Evolutionary conservation across 2,888 invertebrate genomes (phyloP).

Genomic region (Parnassius smintheus): DNA sequence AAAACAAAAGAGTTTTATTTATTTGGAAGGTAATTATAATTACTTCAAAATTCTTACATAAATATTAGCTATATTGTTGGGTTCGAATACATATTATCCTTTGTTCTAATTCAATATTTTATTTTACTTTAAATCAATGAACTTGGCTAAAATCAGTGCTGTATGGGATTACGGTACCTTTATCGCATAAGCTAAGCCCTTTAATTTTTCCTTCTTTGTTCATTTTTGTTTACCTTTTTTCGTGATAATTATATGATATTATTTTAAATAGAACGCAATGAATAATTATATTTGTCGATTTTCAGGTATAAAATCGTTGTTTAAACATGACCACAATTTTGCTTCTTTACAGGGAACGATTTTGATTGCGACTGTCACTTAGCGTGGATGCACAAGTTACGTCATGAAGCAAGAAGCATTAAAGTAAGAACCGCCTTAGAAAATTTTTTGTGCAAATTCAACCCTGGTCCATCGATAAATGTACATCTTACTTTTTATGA

Average conservation of each 20-base stretch:
- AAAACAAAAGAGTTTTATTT: conserved; percentile 86
- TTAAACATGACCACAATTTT: too few relatives aligned
- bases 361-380: conserved; percentile 92
- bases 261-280: too few relatives aligned
- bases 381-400: conserved; percentile 89
- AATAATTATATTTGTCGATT: too few relatives aligned
- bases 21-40: conserved; percentile 84
- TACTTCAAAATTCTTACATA: conserved; percentile 7
- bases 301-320: too few relatives aligned
- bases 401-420: conserved; percentile 87
- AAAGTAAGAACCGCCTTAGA: conserved; percentile 86
- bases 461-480: conserved; percentile 61
- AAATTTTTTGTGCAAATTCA: conserved; percentile 87
- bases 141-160: too few relatives aligned
- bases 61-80: neutral
- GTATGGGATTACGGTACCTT: too few relatives aligned
- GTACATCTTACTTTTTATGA: conserved; percentile 71
- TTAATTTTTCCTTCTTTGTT: too few relatives aligned
- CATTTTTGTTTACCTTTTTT: too few relatives aligned
- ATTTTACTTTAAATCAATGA: too few relatives aligned
- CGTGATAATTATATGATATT: too few relatives aligned
- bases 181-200: too few relatives aligned
- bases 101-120: too few relatives aligned
- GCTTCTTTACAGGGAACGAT: conserved; percentile 87
- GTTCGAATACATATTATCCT: neutral